Base-by-base conservation (phyloP, 2,113 vertebrate species). In the Gavialis gangeticus region DNA sequence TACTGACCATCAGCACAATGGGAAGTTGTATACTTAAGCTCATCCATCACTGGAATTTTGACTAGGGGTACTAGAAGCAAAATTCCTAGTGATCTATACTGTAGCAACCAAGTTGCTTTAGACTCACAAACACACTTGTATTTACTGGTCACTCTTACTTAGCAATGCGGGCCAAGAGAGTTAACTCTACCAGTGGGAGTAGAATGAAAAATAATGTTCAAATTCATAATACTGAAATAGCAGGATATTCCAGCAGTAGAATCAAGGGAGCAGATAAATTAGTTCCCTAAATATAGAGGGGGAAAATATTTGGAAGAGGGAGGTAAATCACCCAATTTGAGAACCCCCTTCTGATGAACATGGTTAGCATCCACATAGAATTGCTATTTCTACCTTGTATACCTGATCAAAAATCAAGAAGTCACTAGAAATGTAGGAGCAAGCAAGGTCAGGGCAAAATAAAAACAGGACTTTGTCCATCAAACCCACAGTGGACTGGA, bases 121-220 rank as follows among this genome's bases (percentile, higher is more conserved):
- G 28, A 37, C 30, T 97, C 67, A 58, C 10, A 79, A 84, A 58
- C 8, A 84, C 25, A 73, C 60, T 75, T 77, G 19, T 64, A 15
- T 67, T 95, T 95, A 88, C 30, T 1, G 0, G 34, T 4, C 37
- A 54, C n/a, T 56, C 10, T 28, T 87, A 12, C 56, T 94, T 55
- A 60, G 75, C 55, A 76, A 54, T 17, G 75, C 1, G 1, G 93
- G 58, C 60, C 58, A 30, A 67, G 67, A 60, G 89, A 91, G 66
- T 66, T 79, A 86, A 57, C 82, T 55, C 75, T 67, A 75, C 60
- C n/a, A 37, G 95, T 67, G 3, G 17, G 3, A 7, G 54, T 80
- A 76, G 95, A 82, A 12, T 75, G 86, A 95, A 94, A 56, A 77
- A 56, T 78, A 37, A n/a, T 90, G 27, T 71, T 84, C 91, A 91